These are phyloP conservation scores for Silurus asotus DNA, from an alignment of 2,113 vertebrate genomes.

Conservation along the genomic window DNA sequence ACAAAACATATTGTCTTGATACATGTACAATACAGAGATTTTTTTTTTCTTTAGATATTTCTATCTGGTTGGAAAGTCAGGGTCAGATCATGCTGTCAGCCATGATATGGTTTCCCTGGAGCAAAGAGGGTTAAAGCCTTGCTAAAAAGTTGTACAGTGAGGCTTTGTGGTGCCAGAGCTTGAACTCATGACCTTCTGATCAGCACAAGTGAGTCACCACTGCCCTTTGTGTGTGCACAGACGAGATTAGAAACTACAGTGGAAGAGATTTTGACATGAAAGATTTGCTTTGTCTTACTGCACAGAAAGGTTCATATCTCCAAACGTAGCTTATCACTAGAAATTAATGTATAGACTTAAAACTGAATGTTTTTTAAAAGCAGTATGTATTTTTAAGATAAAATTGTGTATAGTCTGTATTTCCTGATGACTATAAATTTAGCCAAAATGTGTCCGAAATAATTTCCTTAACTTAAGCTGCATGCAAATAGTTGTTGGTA, in stretches of 20 bases:
- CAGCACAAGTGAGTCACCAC: not conserved
- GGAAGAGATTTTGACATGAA: not conserved
- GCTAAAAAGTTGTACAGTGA: not conserved
- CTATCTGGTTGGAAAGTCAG: not conserved
- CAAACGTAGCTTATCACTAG: not conserved
- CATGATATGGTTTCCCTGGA: not conserved
- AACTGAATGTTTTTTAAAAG: not conserved
- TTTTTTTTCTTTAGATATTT: not conserved
- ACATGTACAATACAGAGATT: not conserved
- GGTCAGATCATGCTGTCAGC: not conserved
- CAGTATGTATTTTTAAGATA: not conserved
- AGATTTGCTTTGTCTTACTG: not conserved
- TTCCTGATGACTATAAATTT: no score
- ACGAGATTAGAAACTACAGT: not conserved
- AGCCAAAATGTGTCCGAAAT: not conserved
- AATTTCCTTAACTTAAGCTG: not conserved
- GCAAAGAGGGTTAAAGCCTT: not conserved
- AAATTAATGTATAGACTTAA: not conserved
- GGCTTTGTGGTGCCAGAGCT: not conserved
- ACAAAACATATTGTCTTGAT: not conserved
- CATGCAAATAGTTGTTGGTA: not conserved
- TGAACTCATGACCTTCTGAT: not conserved
- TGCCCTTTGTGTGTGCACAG: not conserved
- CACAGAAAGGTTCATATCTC: not conserved
- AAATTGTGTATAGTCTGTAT: not conserved